Conservation (phyloP, 1,140 invertebrate species). For the Chelonus insularis region DNA sequence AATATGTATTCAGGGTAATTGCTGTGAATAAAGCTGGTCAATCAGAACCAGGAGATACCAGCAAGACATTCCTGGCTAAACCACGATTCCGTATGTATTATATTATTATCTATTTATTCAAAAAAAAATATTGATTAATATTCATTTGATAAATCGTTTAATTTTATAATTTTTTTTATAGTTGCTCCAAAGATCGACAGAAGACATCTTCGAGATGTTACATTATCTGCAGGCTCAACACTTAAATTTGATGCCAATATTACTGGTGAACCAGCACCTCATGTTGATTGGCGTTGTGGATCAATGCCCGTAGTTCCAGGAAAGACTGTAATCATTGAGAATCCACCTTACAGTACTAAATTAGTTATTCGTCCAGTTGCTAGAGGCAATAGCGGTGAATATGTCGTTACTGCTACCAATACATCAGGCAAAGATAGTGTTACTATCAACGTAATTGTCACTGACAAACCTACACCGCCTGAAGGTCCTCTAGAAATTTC, state of each 20-base stretch:
- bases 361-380: slow-evolving; percentile 78
- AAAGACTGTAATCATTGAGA: slow-evolving; percentile 77
- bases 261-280: slow-evolving; percentile 88
- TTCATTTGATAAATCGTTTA: neutral
- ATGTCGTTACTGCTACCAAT: slow-evolving; percentile 84
- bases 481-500: slow-evolving; percentile 88
- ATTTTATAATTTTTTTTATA: slow-evolving; percentile 50
- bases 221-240: slow-evolving; percentile 85
- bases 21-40: slow-evolving; percentile 94
- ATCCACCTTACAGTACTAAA: slow-evolving; percentile 86
- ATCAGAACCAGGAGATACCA: slow-evolving; percentile 84
- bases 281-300: slow-evolving; percentile 83
- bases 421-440: slow-evolving; percentile 86
- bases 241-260: slow-evolving; percentile 92
- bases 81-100: slow-evolving; percentile 76
- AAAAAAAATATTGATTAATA: no score
- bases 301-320: slow-evolving; percentile 62
- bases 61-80: slow-evolving; percentile 89
- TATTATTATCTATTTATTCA: no score
- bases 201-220: slow-evolving; percentile 84
- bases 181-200: slow-evolving; percentile 95
- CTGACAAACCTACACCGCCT: slow-evolving; percentile 85
- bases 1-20: slow-evolving; percentile 98
- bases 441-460: slow-evolving; percentile 86
- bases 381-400: slow-evolving; percentile 84